Percentiles rank a stretch among this genome's conserved stretches.
Conservation (phyloP, 2,113 vertebrate genomes). For the Zosterops borbonicus region DNA sequence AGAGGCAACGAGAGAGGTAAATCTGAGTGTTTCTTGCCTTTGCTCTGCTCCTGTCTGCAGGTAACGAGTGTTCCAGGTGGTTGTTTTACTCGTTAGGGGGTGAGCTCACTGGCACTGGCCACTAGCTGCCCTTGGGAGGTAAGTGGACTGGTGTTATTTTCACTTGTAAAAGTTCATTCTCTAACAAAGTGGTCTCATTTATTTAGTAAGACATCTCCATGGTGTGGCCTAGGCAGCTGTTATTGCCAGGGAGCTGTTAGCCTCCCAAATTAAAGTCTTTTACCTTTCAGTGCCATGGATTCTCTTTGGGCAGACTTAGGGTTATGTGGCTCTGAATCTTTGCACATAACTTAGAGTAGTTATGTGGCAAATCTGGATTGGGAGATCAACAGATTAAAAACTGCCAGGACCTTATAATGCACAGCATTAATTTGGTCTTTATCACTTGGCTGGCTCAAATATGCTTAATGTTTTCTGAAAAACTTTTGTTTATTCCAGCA, state of each 20-base stretch:
- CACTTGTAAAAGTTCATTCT: not conserved
- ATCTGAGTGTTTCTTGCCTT: not conserved
- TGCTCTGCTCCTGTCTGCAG: fast-evolving
- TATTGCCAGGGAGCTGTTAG: not conserved
- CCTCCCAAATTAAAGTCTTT: not conserved
- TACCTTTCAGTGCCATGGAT: not conserved
- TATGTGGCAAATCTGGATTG: not conserved
- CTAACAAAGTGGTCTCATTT: not conserved
- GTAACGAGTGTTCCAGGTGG: not conserved
- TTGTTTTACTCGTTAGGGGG: not conserved
- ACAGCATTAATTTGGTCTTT: not conserved
- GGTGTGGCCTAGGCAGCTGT: not conserved
- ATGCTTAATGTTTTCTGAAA: not conserved
- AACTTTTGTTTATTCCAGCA: not conserved
- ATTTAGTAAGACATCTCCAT: not conserved
- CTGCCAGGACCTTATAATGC: not conserved
- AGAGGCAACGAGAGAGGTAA: constrained; percentile 3
- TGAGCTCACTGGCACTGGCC: not conserved
- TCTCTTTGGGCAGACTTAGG: not conserved
- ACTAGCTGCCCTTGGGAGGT: not conserved
- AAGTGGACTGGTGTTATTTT: not conserved
- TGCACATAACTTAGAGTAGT: not conserved
- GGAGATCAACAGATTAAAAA: not conserved
- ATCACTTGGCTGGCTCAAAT: not conserved
- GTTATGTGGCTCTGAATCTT: not conserved